Percentiles rank a stretch among this genome's conserved stretches.
Evolutionary conservation across 2,113 vertebrate species (phyloP).

Genomic region (Phalacrocorax carbo): DNA sequence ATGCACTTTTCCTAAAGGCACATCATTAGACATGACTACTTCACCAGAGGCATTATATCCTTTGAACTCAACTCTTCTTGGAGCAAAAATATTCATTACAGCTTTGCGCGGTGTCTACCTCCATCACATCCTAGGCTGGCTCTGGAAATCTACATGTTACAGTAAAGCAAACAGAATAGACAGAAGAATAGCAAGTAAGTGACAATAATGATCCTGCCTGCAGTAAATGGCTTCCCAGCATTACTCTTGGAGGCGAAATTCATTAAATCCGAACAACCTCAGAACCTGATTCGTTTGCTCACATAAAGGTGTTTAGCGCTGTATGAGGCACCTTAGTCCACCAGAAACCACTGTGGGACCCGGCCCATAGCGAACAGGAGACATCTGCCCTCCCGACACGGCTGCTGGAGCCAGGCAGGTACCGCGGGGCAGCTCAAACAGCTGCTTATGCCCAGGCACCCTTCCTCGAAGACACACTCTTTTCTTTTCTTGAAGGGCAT

Average conservation of each 20-base stretch:
- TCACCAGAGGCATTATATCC: not conserved
- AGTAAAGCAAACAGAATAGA: not conserved
- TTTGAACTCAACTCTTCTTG: not conserved
- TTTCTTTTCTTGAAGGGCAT: fast-evolving
- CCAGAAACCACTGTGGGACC: not conserved
- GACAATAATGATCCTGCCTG: not conserved
- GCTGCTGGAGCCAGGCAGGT: not conserved
- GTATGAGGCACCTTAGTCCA: not conserved
- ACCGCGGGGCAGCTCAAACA: not conserved
- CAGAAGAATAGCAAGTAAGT: not conserved
- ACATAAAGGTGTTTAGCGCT: not conserved
- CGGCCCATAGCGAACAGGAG: fast-evolving
- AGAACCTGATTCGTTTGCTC: not conserved
- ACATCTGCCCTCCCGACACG: not conserved
- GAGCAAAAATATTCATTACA: not conserved
- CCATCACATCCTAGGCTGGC: not conserved
- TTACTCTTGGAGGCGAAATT: not conserved
- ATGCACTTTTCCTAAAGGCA: not conserved
- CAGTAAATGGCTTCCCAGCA: not conserved
- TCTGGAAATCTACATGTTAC: not conserved
- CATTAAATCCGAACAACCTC: not conserved
- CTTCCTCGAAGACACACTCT: not conserved
- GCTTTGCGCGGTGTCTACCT: not conserved
- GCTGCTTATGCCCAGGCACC: too few species aligned
- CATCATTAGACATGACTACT: not conserved